Base-by-base conservation (phyloP, 2,113 vertebrate species). In the Cranoglanis bouderius region DNA sequence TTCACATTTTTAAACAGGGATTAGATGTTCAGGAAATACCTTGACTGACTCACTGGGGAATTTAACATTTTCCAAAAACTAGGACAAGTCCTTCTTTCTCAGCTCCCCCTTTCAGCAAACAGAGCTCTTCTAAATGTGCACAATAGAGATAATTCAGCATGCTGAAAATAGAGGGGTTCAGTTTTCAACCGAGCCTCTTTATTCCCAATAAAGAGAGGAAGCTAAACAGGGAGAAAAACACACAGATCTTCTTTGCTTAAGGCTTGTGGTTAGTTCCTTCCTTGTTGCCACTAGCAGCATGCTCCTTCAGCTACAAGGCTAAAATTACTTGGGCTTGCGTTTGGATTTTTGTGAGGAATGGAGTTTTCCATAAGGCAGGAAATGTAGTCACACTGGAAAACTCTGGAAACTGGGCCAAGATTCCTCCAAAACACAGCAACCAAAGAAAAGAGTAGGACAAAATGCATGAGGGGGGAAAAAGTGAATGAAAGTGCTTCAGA, bases 41-140 rank as follows among this genome's bases (percentile, higher is more conserved):
- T 61, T 26, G 82, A 72, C 38, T 86, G 86, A 88, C 88, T 80
- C 78, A 86, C 51, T 49, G 86, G 84, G 84, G 86, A 91, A 91
- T 86, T 86, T 88, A 49, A 82, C 88, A 91, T 85, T 91, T 91
- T 91, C 82, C 83, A 89, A 88, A 82, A 29, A 55, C 80, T 85
- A 29, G 82, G 35, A 61, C 38, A 85, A 74, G 77, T 26, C 87
- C 75, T 51, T 49, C 63, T 38, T 65, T 72, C 57, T 85, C 72
- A 86, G 55, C 57, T 51, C 51, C 29, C 84, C 88, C 82, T 21
- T 84, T 88, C 53, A 85, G 85, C 77, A 89, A 84, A 85, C 57
- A 89, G 67, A 74, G 51, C 88, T 65, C 82, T 51, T 67, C 65
- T 59, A 77, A 85, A 55, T 51, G 57, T 18, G 32, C 75, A 89